phyloP scores from a whole-genome alignment of 2,888 invertebrate genomes.

The Caenorhabditis sp. region DNA sequence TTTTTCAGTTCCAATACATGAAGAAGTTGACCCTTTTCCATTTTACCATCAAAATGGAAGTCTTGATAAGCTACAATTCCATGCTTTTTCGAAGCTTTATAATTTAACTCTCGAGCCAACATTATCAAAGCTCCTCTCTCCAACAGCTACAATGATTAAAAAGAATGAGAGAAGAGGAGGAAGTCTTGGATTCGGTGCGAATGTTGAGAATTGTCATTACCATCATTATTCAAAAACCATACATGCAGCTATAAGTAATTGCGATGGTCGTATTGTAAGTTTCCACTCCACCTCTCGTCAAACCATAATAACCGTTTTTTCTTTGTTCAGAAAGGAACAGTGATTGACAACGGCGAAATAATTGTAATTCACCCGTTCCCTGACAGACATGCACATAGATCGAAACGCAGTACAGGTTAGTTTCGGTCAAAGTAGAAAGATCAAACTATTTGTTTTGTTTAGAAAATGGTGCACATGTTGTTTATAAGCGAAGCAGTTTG shows the following conservation, averaged over 20 bases:
- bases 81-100: slow-evolving; percentile 34
- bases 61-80: neutral
- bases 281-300: neutral
- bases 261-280: slow-evolving; percentile 66
- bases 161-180: slow-evolving; percentile 58
- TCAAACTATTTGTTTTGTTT: slow-evolving; percentile 3
- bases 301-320: slow-evolving; percentile 24
- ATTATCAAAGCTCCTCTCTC: slow-evolving; percentile 52
- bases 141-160: slow-evolving; percentile 52
- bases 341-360: slow-evolving; percentile 58
- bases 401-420: slow-evolving; percentile 45
- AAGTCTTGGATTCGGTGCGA: slow-evolving; percentile 37
- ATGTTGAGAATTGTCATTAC: slow-evolving; percentile 63
- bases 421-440: neutral
- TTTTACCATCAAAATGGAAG: slow-evolving; percentile 42
- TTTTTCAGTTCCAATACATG: slow-evolving; percentile 52
- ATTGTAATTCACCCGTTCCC: slow-evolving; percentile 70
- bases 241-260: slow-evolving; percentile 67
- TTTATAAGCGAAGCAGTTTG: slow-evolving; percentile 65
- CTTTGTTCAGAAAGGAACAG: slow-evolving; percentile 64
- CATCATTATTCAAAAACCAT: slow-evolving; percentile 61
- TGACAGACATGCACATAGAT: slow-evolving; percentile 61
- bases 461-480: slow-evolving; percentile 61
- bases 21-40: slow-evolving; percentile 50
- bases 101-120: slow-evolving; percentile 56